Base-by-base conservation (phyloP, 2,888 invertebrate species). In the Drosophila multiciliata region DNA sequence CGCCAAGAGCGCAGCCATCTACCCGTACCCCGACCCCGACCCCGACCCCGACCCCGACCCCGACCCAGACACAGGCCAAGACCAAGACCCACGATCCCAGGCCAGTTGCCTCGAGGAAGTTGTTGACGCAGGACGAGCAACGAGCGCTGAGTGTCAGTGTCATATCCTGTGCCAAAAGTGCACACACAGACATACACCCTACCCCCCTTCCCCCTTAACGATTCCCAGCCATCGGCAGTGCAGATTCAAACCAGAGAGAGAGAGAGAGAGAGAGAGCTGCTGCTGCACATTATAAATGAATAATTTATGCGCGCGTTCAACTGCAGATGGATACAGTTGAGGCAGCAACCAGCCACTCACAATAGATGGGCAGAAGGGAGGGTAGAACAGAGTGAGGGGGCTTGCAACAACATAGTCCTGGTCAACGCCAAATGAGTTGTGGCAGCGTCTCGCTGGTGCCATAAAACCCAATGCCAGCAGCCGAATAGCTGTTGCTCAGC, bases 161-260 rank as follows among this genome's bases (percentile, higher is more conserved):
- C 90, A 85, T 85, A 85, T 85, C 90, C 90, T 85, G 90, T 88
- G 90, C 85, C 85, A 89, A 85, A 85, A 87, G 87, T 85, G 86
- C 90, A 87, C 72, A 80, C 83, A 82, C 72, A 76, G 65, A 79
- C 87, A 73, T 65, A 72, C 86, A 87, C 67, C 33, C 36, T 7
- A 20, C 42, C 26, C 26, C 7, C 53, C 23, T 23, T 17, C 35
- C 6, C 26, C 29, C 29, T 23, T 23, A 23, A 23, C 23, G 23
- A 23, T 1, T 23, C 54, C n/a, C 38, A 9, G 11, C 50, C 20
- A n/a, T 15, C n/a, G 42, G 33, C 58, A 23, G 26, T 33, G 35
- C 36, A 52, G 33, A 33, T 20, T 42, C 52, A 58, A 53, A 49
- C 65, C 52, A 66, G 62, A 75, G 69, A 29, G 29, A 29, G 29